Evolutionary conservation across 2,113 vertebrate species (phyloP).

Genomic region (Paedocypris sp.): DNA sequence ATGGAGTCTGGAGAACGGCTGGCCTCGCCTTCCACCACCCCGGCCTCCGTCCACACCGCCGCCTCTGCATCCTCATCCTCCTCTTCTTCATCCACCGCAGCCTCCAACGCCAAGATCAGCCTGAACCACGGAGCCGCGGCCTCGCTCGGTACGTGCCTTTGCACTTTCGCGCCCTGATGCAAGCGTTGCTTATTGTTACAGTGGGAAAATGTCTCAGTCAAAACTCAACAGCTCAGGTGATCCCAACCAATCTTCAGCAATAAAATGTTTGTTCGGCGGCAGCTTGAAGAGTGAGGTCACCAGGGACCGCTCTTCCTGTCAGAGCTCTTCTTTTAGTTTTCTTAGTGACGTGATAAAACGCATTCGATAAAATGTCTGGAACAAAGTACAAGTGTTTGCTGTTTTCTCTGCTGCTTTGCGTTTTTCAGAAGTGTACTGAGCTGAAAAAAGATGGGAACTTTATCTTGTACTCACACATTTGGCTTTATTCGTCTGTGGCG

Average conservation of each 20-base stretch:
- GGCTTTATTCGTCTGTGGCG: too few relatives aligned
- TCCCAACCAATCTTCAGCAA: too few relatives aligned
- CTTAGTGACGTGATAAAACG: not conserved
- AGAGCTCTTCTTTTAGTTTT: not conserved
- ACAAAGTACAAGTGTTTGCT: not conserved
- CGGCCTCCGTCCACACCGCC: slow-evolving; percentile 71
- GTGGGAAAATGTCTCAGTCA: not conserved
- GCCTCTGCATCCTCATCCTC: slow-evolving; percentile 62
- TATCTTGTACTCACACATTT: too few relatives aligned
- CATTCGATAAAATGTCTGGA: too few relatives aligned
- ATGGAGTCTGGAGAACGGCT: slow-evolving; percentile 85
- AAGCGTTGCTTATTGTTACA: slow-evolving; percentile 19
- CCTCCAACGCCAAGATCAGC: slow-evolving; percentile 73
- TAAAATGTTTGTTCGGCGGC: not conserved
- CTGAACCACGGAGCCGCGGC: slow-evolving; percentile 71
- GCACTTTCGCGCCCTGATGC: slow-evolving; percentile 16
- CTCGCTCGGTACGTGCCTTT: slow-evolving; percentile 78
- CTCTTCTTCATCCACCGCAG: slow-evolving; percentile 63
- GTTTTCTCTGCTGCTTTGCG: not conserved
- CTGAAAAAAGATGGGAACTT: too few relatives aligned
- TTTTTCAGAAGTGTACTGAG: too few relatives aligned
- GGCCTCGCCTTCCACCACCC: slow-evolving; percentile 65
- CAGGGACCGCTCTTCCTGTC: slow-evolving; percentile 8
- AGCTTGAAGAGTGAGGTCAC: slow-evolving; percentile 3
- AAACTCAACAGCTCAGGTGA: too few relatives aligned